Conservation (phyloP, 2,888 invertebrate genomes). For the Amphipyra berbera region DNA sequence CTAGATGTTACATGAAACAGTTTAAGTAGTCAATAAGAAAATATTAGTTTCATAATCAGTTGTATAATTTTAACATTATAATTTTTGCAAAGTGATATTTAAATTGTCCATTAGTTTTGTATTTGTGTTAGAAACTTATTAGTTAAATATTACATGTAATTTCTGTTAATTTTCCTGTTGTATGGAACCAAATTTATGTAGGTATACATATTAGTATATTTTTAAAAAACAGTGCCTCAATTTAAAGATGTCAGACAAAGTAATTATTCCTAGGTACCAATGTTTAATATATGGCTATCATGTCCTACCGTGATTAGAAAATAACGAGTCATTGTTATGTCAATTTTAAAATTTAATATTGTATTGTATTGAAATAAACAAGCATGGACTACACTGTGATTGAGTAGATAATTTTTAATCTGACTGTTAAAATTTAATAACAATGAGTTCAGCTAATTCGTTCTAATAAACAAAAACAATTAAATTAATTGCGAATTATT, state of each 20-base stretch:
- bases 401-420: conserved; percentile 25
- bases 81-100: neutral
- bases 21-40: neutral
- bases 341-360: neutral
- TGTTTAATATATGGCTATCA: too few relatives aligned
- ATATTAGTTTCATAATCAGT: neutral
- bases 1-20: neutral
- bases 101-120: neutral
- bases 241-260: too few relatives aligned
- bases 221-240: too few relatives aligned
- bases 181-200: too few relatives aligned
- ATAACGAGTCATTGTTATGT: neutral
- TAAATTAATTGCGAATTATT: conserved; percentile 6
- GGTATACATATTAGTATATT: too few relatives aligned
- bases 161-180: too few relatives aligned
- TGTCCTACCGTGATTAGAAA: too few relatives aligned
- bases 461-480: conserved; percentile 25
- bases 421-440: conserved; percentile 24
- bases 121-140: neutral
- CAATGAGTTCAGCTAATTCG: neutral
- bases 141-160: too few relatives aligned
- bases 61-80: neutral
- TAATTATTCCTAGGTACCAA: too few relatives aligned
- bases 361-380: neutral
- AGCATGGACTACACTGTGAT: conserved; percentile 9